A percentile compares a stretch with the other conserved stretches of the same genome.
phyloP scores from a whole-genome alignment of 2,113 vertebrate species.

The Panthera uncia region DNA sequence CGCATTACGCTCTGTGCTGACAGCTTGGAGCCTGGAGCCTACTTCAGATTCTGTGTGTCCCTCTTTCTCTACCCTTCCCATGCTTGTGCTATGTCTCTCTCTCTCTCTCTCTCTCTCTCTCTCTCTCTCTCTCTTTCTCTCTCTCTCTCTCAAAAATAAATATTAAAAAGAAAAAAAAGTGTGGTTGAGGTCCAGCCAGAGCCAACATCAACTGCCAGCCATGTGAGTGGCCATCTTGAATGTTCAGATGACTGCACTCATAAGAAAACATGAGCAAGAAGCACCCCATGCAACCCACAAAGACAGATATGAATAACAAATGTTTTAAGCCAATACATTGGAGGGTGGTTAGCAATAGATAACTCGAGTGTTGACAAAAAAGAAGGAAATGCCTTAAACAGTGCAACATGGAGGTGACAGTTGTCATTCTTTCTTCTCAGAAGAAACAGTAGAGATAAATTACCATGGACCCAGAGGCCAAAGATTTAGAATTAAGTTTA shows the following conservation, averaged over 20 bases:
- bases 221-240: neutral
- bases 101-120: no score
- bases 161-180: no score
- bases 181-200: neutral
- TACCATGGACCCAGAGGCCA: neutral
- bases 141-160: no score
- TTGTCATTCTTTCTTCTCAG: neutral
- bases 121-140: no score
- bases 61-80: no score
- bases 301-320: neutral
- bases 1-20: no score
- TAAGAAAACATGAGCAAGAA: neutral
- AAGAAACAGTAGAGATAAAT: neutral
- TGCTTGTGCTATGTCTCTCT: no score
- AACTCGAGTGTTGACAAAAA: neutral
- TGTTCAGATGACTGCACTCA: neutral
- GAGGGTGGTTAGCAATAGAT: neutral
- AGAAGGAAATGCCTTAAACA: neutral
- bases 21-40: no score
- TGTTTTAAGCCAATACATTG: neutral
- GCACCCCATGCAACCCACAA: neutral
- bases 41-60: no score
- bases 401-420: neutral
- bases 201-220: neutral
- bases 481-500: slow-evolving; percentile 30